Base-by-base conservation (phyloP, 2,797 vertebrate species). In the Coranthus polyacanthus region DNA sequence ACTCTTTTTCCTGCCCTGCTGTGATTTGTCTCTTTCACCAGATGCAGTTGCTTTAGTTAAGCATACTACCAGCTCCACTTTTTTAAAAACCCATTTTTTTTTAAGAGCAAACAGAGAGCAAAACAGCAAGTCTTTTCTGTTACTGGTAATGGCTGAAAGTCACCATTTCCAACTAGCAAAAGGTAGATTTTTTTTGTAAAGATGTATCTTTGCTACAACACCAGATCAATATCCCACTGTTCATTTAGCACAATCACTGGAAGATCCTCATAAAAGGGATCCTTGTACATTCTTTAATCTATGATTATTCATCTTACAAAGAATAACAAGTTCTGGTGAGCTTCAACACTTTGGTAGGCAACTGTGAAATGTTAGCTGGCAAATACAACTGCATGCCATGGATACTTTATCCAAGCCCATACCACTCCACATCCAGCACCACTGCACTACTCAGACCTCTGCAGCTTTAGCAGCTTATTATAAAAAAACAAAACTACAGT, bases 341-440 rank as follows among this genome's bases (percentile, higher is more conserved):
- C 85, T 84, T 82, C 52, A 88, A 92, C 77, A 84, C 81, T 83
- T 91, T 86, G 85, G 85, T 90, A 91, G 92, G 92, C 92, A 90
- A 92, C 90, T 91, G 90, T 93, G 92, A 91, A 91, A 88, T 75
- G 88, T 86, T 82, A 86, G 82, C 88, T 88, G 89, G 89, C 70
- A 78, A 89, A 86, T 78, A 83, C 67, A 88, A 86, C 84, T 83
- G 84, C 84, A 88, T 85, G 86, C 80, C 69, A 39, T 84, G 82
- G 85, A 90, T 80, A 72, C 68, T 69, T 83, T 70, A 80, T 73
- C 86, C 82, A 88, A 88, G 86, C 81, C 73, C 86, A 83, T 83
- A 86, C 43, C 89, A 90, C 91, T 80, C 78, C 90, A 89, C 83
- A 78, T 90, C 68, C 84, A 89, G 83, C 83, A 90, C 79, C 87